Conservation (phyloP, 2,888 invertebrate species). For the Noctua janthe region DNA sequence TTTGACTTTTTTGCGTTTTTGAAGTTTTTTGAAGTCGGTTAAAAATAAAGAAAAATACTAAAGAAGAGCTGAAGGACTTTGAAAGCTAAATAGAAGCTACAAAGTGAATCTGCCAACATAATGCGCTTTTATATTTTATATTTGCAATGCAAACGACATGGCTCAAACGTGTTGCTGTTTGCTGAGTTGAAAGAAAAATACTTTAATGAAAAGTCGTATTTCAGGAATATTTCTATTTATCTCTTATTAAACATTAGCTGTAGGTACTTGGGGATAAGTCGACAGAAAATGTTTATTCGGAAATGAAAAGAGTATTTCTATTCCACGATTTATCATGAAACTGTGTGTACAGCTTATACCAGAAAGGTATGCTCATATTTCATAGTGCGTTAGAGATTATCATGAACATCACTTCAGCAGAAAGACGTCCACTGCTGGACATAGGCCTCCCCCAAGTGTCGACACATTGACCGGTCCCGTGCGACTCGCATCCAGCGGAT, state of each 20-base stretch:
- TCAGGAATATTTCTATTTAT: not conserved
- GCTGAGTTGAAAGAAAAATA: slow-evolving; percentile 10
- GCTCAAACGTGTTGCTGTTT: slow-evolving; percentile 25
- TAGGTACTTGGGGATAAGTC: not conserved
- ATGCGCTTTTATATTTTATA: slow-evolving; percentile 23
- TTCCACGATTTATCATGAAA: not conserved
- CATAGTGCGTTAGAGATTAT: not conserved
- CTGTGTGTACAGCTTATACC: not conserved
- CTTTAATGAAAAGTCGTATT: slow-evolving; percentile 19
- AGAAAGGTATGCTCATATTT: not conserved
- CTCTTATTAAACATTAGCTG: slow-evolving; percentile 1
- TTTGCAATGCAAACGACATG: slow-evolving; percentile 36
- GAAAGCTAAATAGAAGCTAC: slow-evolving; percentile 13
- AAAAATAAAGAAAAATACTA: not conserved
- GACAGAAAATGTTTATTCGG: not conserved
- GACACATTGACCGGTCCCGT: too few relatives aligned
- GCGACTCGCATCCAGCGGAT: too few relatives aligned
- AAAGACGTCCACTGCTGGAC: too few relatives aligned
- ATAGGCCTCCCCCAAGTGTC: too few relatives aligned
- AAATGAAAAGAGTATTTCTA: not conserved
- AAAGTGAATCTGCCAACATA: slow-evolving; percentile 29
- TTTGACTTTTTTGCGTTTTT: too few relatives aligned
- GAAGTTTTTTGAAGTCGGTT: too few relatives aligned
- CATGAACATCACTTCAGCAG: too few relatives aligned
- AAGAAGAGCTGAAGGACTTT: slow-evolving; percentile 4